Base-by-base conservation (phyloP, 2,797 vertebrate genomes). In the Amazonetta brasiliensis region DNA sequence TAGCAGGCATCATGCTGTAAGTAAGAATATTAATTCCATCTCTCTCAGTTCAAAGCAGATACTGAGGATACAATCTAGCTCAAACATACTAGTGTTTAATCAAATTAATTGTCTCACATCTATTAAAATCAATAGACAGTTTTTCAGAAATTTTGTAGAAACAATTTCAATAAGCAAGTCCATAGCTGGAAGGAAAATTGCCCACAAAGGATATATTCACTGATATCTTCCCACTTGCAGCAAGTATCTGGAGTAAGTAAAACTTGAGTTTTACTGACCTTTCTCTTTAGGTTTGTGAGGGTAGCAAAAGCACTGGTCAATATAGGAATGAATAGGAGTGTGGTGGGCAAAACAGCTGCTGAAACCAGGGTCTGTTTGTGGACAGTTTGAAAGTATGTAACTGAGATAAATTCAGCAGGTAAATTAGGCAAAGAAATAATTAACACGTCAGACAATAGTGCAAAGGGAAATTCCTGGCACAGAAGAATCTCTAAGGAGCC, bases 361-460 rank as follows among this genome's bases (percentile, higher is more conserved):
- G 25, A 72, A 83, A 59, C 48, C 21, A 23, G 46, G 12, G 23
- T 79, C 55, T 60, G 58, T 74, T 84, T 87, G 35, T 59, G 59
- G 46, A 48, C 30, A 26, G 14, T 72, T 66, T 72, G 31, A 74
- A 91, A 64, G 18, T 46, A 72, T 46, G 7, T 58, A 46, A 52
- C 23, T 46, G 23, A 75, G 35, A 43, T 37, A 80, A 68, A 84
- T 48, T 67, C 12, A 60, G 44, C 26, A 37, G 62, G 11, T 91
- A 48, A 72, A 68, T 80, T 89, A 89, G 73, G 33, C 54, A 84
- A 87, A 86, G 20, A 90, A 92, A 85, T 73, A 92, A 97, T 83
- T 77, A 92, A 80, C 35, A 67, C 20, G 75, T 69, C 21, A 48
- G 52, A 93, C 21, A 80, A 76, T 17, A 4, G 28, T 50, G 9